Evolutionary conservation across 1,140 invertebrate species (phyloP), one percentile per base, ranked within the genome.

Genomic region (Trachymyrmex cornetzi): DNA sequence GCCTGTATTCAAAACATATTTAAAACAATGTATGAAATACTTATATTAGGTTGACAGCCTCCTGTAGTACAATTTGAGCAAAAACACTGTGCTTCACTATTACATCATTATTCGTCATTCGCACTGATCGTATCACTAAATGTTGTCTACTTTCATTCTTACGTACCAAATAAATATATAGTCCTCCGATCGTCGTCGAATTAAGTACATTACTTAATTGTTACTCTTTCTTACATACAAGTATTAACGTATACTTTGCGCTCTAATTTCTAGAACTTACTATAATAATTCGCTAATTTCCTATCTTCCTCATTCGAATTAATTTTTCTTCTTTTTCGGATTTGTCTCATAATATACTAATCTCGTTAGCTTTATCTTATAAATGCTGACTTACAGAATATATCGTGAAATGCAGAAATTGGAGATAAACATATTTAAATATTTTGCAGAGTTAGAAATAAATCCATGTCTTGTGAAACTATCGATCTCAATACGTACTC

Each of bases 1-100:
- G 44, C 44, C 38, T 74, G 34, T 81, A 44, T 69, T 69, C 38
- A 69, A 69, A 69, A 27, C 38, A 69, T 80, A 72, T 30, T 74
- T 59, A 30, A 82, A 74, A 82, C 80, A 82, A 48, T 19, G n/a
- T 84, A 75, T n/a, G 67, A 75, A 84, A 75, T 74, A 84, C 22
- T 84, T 84, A 74, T 84, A 74, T 82, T 74, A 74, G 6, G 63
- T 84, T 84, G 55, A 84, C 80, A 82, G 80, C 80, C 67, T 27
- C 53, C 53, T 71, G 50, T 84, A 38, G 16, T 84, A 84, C 24
- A 75, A 50, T 84, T 84, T 84, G 80, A 84, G 80, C 80, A 84
- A 84, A 84, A 84, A 55, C 80, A 74, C 7, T 75, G 80, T 84
- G 80, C 69, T 61, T 84, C 27, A 84, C 30, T 75, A 84, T 74